Conservation (phyloP, 2,113 vertebrate genomes). For the Mesoclemmys tuberculata region DNA sequence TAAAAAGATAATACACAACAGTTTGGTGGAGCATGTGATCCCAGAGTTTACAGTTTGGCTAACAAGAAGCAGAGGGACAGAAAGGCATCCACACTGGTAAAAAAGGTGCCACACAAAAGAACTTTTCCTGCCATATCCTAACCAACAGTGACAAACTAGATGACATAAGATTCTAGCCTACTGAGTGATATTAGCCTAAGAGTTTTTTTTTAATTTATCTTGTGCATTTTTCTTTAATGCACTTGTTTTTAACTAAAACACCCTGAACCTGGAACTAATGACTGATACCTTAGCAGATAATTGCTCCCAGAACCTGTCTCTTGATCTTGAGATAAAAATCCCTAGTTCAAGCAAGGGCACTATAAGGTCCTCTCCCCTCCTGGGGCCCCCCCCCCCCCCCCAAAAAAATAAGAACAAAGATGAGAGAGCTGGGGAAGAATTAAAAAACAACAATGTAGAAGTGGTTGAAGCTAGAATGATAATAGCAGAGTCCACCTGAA, state of each 20-base stretch:
- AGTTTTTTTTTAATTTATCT: slow-evolving; percentile 36
- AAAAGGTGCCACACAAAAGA: not conserved
- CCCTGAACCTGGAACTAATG: not conserved
- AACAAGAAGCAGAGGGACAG: not conserved
- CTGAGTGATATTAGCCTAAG: slow-evolving; percentile 45
- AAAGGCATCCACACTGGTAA: not conserved
- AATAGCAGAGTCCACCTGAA: too few species aligned
- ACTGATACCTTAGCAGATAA: not conserved
- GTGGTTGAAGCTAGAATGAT: too few species aligned
- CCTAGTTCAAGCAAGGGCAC: not conserved
- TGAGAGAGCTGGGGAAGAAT: too few species aligned
- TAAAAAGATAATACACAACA: not conserved
- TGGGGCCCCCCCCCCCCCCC: too few species aligned
- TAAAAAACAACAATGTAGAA: too few species aligned
- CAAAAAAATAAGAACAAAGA: not conserved
- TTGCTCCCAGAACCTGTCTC: not conserved
- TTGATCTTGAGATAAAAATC: not conserved
- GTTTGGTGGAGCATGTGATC: not conserved
- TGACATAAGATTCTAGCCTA: slow-evolving; percentile 21
- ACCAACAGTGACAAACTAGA: slow-evolving; percentile 24
- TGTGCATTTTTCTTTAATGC: slow-evolving; percentile 37
- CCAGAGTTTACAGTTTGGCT: not conserved
- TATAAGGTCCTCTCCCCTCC: not conserved
- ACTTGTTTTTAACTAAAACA: slow-evolving; percentile 39
- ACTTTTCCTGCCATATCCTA: not conserved